Percentiles rank a stretch among this genome's conserved stretches.
phyloP scores from a whole-genome alignment of 2,797 vertebrate species.

The Liparis tanakae region DNA sequence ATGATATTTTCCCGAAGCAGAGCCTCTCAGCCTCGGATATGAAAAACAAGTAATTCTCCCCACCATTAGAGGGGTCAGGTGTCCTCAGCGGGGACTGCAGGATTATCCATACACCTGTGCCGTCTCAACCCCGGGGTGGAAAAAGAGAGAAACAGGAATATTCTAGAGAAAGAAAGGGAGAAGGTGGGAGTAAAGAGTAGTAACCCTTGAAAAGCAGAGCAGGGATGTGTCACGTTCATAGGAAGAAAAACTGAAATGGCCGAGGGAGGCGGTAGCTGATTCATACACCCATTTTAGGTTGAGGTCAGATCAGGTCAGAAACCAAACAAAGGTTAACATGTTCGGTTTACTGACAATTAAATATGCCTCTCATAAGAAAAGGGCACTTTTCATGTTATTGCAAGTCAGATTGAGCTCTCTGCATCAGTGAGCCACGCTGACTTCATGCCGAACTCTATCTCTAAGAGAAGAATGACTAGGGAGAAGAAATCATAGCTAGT shows the following conservation, averaged over 20 bases:
- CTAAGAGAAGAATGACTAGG: slow-evolving; percentile 21
- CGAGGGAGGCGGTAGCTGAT: slow-evolving; percentile 60
- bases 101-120: slow-evolving; percentile 63
- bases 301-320: slow-evolving; percentile 36
- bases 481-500: slow-evolving; percentile 17
- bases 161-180: slow-evolving; percentile 14
- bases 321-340: slow-evolving; percentile 9
- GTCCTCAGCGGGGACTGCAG: slow-evolving; percentile 44
- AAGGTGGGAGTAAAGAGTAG: slow-evolving; percentile 33
- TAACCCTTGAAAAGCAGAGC: slow-evolving; percentile 50
- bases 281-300: slow-evolving; percentile 36
- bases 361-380: slow-evolving; percentile 24
- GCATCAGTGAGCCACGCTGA: slow-evolving; percentile 55
- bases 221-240: slow-evolving; percentile 55
- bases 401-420: slow-evolving; percentile 48
- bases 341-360: slow-evolving; percentile 13
- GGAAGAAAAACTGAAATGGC: slow-evolving; percentile 55
- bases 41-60: slow-evolving; percentile 34
- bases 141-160: slow-evolving; percentile 15
- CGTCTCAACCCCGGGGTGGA: slow-evolving; percentile 37
- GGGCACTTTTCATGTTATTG: slow-evolving; percentile 20
- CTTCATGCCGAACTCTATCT: slow-evolving; percentile 33
- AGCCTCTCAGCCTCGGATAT: slow-evolving; percentile 34
- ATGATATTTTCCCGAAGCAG: slow-evolving; percentile 36
- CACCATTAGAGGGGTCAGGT: slow-evolving; percentile 31